Evolutionary conservation across 1,140 invertebrate genomes (phyloP), one percentile per base, ranked within the genome.

Genomic region (Orussus abietinus): DNA sequence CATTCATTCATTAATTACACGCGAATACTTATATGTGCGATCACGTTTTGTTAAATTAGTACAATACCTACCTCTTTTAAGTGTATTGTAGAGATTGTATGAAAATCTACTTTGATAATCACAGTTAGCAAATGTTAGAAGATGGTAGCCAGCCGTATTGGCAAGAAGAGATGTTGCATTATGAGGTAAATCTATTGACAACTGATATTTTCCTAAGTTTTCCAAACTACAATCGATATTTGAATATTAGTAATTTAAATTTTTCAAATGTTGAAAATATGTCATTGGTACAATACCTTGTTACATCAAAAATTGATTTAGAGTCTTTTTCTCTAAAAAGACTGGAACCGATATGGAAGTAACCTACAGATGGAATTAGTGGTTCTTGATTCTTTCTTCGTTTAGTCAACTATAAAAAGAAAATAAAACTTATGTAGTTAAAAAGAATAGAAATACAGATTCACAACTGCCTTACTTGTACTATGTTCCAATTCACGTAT

Each of bases 81-180:
- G 48, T 14, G 61, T 64, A 15, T 63, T 62, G 26, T 72, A 72
- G 4, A 74, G 56, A 59, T 70, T 72, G 25, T 66, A 62, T 4
- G 61, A 64, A 41, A 74, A 72, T 59, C 66, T 64, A 39, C 53
- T 62, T 40, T 74, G 70, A 44, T 69, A 72, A 6, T 62, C 53
- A 36, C 46, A 42, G 38, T 62, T 51, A 4, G 64, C 40, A 31
- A 59, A 74, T 18, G 61, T 59, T 9, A 74, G 53, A 19, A 73
- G 51, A 50, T 74, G 72, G 14, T 65, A 63, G 14, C 70, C 72
- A 31, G 60, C 57, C 1, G 20, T 56, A 51, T 67, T 72, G 10
- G 46, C 39, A 11, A 74, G 50, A 15, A 74, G 51, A 10, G 70
- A 73, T 26, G 58, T 47, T 15, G 67, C 57, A 49, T 61, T 71